A percentile compares a stretch with the other conserved stretches of the same genome.
phyloP scores from a whole-genome alignment of 1,140 invertebrate species.

The Drosophila obscura region DNA sequence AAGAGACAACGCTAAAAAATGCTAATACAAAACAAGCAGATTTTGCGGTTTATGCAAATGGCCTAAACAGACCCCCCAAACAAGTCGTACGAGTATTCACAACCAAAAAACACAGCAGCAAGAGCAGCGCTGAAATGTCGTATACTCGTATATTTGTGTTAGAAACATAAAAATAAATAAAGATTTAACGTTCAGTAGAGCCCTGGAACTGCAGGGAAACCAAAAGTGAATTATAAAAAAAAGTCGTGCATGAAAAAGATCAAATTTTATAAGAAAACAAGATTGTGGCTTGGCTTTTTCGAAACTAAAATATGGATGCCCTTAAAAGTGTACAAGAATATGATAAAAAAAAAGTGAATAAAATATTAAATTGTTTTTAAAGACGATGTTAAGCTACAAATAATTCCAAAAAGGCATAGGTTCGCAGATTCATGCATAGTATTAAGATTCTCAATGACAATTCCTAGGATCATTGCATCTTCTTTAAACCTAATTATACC shows the following conservation, averaged over 20 bases:
- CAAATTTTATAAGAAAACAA: not conserved
- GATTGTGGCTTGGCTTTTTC: not conserved
- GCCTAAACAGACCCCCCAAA: conserved; percentile 46
- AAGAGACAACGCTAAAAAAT: conserved; percentile 50
- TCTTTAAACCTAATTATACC: too few relatives aligned
- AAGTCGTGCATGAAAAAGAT: not conserved
- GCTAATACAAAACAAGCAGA: conserved; percentile 80
- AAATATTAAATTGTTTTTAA: not conserved
- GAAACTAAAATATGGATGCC: not conserved
- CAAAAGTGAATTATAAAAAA: conserved; percentile 24
- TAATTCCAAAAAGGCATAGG: too few relatives aligned
- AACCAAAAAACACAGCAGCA: conserved; percentile 25
- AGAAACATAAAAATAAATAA: conserved; percentile 63
- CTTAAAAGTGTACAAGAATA: not conserved
- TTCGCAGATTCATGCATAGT: too few relatives aligned
- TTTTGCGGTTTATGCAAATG: conserved; percentile 81
- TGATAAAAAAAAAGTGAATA: not conserved
- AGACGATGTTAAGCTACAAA: too few relatives aligned
- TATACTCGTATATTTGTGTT: conserved; percentile 24
- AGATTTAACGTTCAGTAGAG: conserved; percentile 49
- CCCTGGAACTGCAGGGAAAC: conserved; percentile 6
- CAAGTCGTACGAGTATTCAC: conserved; percentile 35
- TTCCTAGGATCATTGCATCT: too few relatives aligned
- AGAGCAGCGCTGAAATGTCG: conserved; percentile 32
- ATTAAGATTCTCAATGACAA: too few relatives aligned